Evolutionary conservation across 2,113 vertebrate genomes (phyloP).

Genomic region (Atlantisia rogersi): DNA sequence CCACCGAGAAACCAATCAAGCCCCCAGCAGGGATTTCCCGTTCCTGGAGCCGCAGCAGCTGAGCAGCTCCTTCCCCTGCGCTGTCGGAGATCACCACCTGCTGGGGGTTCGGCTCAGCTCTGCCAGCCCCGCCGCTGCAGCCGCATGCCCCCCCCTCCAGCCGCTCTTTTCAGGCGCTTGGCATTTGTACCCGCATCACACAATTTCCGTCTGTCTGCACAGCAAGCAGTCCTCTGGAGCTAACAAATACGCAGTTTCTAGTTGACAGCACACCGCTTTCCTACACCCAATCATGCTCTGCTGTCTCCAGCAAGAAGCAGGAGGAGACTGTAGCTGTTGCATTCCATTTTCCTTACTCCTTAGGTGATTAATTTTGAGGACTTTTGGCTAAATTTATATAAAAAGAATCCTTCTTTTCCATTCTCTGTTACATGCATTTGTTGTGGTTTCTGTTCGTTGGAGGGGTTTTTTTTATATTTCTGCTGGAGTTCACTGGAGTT

Average conservation of each 20-base stretch:
- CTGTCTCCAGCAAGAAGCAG: background rate
- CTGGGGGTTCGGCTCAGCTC: background rate
- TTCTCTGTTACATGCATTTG: background rate
- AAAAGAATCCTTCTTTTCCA: background rate
- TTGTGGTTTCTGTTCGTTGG: background rate
- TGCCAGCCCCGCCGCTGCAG: background rate
- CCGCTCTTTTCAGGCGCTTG: background rate
- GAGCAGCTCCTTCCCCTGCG: background rate
- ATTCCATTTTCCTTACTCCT: background rate
- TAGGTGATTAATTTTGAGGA: background rate
- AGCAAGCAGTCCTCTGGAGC: background rate
- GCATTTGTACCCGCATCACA: background rate
- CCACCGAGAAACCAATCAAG: fast-evolving
- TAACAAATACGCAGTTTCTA: background rate
- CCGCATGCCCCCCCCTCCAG: background rate
- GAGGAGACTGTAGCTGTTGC: background rate
- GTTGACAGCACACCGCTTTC: background rate
- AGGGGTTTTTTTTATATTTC: background rate
- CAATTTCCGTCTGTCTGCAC: background rate
- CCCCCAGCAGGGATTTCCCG: background rate
- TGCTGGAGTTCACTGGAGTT: background rate
- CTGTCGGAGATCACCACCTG: background rate
- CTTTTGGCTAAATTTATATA: background rate
- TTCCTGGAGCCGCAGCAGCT: background rate
- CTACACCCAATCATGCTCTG: background rate